These are phyloP conservation scores for Calycopis cecrops DNA, from an alignment of 1,140 invertebrate species.

Conservation along the genomic window DNA sequence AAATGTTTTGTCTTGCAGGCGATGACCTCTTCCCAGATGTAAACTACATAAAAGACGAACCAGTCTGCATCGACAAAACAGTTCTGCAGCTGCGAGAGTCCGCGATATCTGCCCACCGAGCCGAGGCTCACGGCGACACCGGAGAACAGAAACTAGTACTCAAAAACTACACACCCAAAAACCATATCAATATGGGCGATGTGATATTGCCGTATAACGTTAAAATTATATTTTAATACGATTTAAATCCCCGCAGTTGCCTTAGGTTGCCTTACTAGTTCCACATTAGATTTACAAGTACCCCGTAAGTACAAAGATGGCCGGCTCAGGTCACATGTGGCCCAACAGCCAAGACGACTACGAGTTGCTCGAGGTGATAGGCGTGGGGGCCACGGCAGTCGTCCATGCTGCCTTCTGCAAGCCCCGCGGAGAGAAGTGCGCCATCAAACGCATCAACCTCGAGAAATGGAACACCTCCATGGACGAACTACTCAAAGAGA, in stretches of 20 bases:
- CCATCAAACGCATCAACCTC: slow-evolving; percentile 98
- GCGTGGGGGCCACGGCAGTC: slow-evolving; percentile 95
- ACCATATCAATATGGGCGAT: slow-evolving; percentile 61
- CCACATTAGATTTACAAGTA: not conserved
- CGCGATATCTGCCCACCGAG: slow-evolving; percentile 38
- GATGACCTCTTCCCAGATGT: slow-evolving; percentile 58
- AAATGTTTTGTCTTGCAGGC: slow-evolving; percentile 42
- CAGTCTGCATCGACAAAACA: slow-evolving; percentile 36
- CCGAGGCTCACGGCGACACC: slow-evolving; percentile 29
- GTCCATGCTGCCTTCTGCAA: slow-evolving; percentile 96
- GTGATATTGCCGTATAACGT: slow-evolving; percentile 28
- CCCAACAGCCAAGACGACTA: slow-evolving; percentile 96
- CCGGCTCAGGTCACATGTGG: slow-evolving; percentile 79
- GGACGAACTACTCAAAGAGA: slow-evolving; percentile 98
- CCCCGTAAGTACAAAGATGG: slow-evolving; percentile 35
- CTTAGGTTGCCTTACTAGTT: slow-evolving; percentile 48
- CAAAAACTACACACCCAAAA: slow-evolving; percentile 45
- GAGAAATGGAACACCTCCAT: slow-evolving; percentile 99
- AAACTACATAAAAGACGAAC: slow-evolving; percentile 40
- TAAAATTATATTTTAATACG: slow-evolving; percentile 24
- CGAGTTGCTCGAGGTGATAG: slow-evolving; percentile 94
- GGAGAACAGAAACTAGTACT: slow-evolving; percentile 29
- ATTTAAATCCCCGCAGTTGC: slow-evolving; percentile 27
- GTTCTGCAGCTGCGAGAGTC: slow-evolving; percentile 42
- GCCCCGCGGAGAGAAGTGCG: slow-evolving; percentile 96